Evolutionary conservation across 2,797 vertebrate species (phyloP), one percentile per base, ranked within the genome.

Genomic region (Gastrophryne carolinensis): DNA sequence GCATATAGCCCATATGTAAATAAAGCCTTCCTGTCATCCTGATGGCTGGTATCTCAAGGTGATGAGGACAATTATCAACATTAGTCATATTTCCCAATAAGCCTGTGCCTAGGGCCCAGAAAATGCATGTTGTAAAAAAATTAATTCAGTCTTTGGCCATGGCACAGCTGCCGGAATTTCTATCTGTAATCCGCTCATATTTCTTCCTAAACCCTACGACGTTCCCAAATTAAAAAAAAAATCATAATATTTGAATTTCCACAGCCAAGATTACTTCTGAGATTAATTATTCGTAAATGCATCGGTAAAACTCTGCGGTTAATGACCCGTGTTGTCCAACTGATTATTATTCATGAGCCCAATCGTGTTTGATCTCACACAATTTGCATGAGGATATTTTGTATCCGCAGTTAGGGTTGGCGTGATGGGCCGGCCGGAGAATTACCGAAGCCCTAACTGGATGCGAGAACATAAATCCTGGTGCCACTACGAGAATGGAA

Each of bases 201-300:
- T n/a, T n/a, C n/a, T n/a, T n/a, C n/a, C n/a, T n/a, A n/a, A n/a
- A n/a, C n/a, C n/a, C n/a, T n/a, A n/a, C n/a, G n/a, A n/a, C n/a
- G 37, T 13, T 39, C n/a, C 12, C 37, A 39, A 39, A 39, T 1
- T 13, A 5, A 13, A 39, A 37, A 37, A n/a, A n/a, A n/a, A n/a
- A n/a, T n/a, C n/a, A n/a, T 13, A 15, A 39, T n/a, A 13, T 0
- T 4, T 39, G 37, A 19, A 41, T 47, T 63, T 26, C 23, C 27
- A 72, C 17, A 3, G 39, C 47, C 8, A 17, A 79, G 24, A 80
- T 2, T 1, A 37, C 35, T 73, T 66, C 30, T 24, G 61, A 82
- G 68, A 78, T 56, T 39, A 79, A 75, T 10, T 21, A 75, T 79
- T 81, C 32, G 6, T 53, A 54, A 5, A 72, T 64, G 11, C 54